phyloP scores from a whole-genome alignment of 2,113 vertebrate genomes.

The Ptyas mucosa region DNA sequence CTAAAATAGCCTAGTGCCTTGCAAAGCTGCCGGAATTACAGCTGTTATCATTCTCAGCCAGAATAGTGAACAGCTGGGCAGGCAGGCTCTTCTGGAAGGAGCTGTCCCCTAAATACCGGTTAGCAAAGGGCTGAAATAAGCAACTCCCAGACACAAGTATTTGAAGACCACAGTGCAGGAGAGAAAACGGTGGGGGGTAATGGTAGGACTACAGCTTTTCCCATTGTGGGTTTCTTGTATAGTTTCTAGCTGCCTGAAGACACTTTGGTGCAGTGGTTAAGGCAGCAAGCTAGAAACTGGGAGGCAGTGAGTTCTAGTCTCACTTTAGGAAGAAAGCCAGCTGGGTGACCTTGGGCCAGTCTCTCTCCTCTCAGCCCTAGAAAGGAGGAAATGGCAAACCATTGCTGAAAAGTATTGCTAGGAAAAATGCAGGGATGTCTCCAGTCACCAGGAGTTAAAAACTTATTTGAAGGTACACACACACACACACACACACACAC shows the following conservation, averaged over 20 bases:
- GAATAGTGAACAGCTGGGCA: neutral
- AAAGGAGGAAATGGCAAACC: neutral
- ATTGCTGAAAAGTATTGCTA: neutral
- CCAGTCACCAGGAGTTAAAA: neutral
- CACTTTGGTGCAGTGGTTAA: neutral
- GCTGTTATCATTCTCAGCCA: neutral
- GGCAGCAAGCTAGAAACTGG: neutral
- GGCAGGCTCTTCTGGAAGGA: neutral
- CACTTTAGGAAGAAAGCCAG: neutral
- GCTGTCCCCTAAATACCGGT: neutral
- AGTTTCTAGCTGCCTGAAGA: neutral
- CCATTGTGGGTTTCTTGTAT: neutral
- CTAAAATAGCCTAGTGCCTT: neutral
- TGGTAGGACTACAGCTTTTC: neutral
- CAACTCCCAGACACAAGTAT: neutral
- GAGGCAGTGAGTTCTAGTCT: neutral
- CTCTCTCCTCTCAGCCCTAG: neutral
- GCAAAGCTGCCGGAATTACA: neutral
- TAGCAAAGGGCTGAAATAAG: neutral
- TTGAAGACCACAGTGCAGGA: neutral
- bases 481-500: neutral
- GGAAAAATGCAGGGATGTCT: neutral
- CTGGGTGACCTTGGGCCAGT: neutral
- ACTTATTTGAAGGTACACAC: neutral
- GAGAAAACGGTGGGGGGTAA: neutral